A percentile compares a stretch with the other conserved stretches of the same genome.
These are phyloP conservation scores for Erebia palarica DNA, from an alignment of 2,888 invertebrate genomes.

Conservation along the genomic window DNA sequence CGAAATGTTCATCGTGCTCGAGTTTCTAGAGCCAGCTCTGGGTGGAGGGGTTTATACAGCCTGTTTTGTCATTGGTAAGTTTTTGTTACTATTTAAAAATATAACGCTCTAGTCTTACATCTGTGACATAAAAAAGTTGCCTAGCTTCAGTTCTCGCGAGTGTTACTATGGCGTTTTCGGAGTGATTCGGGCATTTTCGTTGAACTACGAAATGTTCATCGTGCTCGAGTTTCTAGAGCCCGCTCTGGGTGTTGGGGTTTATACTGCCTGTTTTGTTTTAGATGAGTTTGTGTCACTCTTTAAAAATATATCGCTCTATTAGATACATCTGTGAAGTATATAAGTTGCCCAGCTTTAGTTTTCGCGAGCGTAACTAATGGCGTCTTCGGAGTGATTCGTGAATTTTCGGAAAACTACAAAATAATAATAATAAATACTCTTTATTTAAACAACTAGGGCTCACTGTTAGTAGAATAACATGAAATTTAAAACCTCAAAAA, in stretches of 20 bases:
- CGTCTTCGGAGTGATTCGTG: conserved; percentile 80
- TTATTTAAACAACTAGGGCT: too few relatives aligned
- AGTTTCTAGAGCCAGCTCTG: conserved; percentile 82
- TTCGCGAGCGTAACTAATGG: conserved; percentile 79
- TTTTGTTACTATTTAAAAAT: neutral
- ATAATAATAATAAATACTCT: conserved; percentile 46
- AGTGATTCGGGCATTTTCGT: conserved; percentile 80
- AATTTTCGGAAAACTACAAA: conserved; percentile 81
- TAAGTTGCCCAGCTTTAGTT: conserved; percentile 83
- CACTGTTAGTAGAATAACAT: too few relatives aligned
- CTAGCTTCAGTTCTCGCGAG: too few relatives aligned
- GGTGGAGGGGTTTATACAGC: conserved; percentile 60
- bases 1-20: conserved; percentile 81
- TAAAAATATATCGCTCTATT: too few relatives aligned
- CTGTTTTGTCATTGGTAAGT: conserved; percentile 69
- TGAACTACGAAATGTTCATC: conserved; percentile 82
- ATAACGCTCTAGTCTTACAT: neutral
- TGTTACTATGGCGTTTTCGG: conserved; percentile 81
- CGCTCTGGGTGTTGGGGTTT: conserved; percentile 71
- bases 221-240: conserved; percentile 83
- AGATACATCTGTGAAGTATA: conserved; percentile 86
- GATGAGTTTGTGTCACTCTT: too few relatives aligned
- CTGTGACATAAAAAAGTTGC: too few relatives aligned
- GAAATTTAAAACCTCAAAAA: too few relatives aligned
- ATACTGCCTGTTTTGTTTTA: too few relatives aligned